These are phyloP conservation scores for Diarsia brunnea DNA, from an alignment of 2,888 invertebrate species.

Conservation along the genomic window DNA sequence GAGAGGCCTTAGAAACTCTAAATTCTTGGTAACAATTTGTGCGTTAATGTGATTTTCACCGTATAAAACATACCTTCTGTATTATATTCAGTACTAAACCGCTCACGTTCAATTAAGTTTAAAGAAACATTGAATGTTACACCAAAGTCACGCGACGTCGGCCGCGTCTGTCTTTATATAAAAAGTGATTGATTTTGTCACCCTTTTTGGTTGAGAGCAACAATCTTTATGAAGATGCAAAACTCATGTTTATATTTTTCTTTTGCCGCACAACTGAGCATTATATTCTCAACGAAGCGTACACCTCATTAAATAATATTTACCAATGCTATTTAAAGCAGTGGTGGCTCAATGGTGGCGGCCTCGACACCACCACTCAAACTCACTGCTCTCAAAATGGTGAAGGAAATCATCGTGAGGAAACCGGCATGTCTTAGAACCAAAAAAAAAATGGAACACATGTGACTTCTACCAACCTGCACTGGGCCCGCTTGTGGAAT, in stretches of 20 bases:
- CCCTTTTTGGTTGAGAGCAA: background rate
- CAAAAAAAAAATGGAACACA: too few relatives aligned
- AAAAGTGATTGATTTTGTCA: conserved; percentile 14
- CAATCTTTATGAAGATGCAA: background rate
- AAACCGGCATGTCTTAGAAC: too few relatives aligned
- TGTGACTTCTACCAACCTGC: too few relatives aligned
- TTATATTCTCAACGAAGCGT: background rate
- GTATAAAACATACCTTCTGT: conserved; percentile 29
- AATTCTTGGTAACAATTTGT: too few relatives aligned
- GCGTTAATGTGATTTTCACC: background rate
- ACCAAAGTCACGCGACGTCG: conserved; percentile 44
- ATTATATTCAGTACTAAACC: background rate
- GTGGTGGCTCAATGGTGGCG: too few relatives aligned
- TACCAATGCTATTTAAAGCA: background rate
- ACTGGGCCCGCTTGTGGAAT: too few relatives aligned
- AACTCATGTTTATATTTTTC: background rate
- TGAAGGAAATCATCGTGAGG: too few relatives aligned
- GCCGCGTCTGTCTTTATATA: conserved; percentile 26
- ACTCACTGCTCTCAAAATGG: too few relatives aligned
- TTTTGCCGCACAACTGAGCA: background rate
- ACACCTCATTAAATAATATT: background rate
- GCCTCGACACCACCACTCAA: too few relatives aligned
- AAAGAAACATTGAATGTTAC: conserved; percentile 55
- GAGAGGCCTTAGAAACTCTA: too few relatives aligned
- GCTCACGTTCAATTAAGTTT: conserved; percentile 48